phyloP scores from a whole-genome alignment of 2,888 invertebrate genomes.

The Neoascia interrupta region DNA sequence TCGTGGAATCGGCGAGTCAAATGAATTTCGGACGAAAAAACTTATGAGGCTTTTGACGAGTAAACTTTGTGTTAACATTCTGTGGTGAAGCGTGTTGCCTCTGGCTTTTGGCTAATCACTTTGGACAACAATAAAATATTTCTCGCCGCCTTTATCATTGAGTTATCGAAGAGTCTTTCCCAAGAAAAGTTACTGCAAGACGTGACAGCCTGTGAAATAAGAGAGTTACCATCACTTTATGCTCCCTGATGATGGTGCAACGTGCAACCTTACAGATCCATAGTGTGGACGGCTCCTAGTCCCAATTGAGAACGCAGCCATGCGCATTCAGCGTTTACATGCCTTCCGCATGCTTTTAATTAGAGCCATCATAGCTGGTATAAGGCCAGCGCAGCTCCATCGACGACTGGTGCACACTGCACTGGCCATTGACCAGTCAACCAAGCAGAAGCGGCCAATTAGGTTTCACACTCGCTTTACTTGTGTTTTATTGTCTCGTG shows the following conservation, averaged over 20 bases:
- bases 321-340: conserved; percentile 19
- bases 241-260: too few species aligned
- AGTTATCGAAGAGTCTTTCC: conserved; percentile 35
- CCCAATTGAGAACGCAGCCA: too few species aligned
- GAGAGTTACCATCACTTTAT: too few species aligned
- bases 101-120: conserved; percentile 45
- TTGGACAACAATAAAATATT: conserved; percentile 29
- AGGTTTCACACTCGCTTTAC: conserved; percentile 62
- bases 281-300: too few species aligned
- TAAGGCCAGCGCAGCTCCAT: background rate
- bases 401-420: background rate
- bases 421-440: conserved; percentile 14
- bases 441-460: conserved; percentile 52
- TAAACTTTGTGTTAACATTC: conserved; percentile 65
- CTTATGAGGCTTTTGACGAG: background rate
- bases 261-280: too few species aligned
- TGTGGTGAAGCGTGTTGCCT: conserved; percentile 34
- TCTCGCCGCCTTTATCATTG: conserved; percentile 54
- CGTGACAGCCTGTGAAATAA: conserved; percentile 36
- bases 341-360: conserved; percentile 43
- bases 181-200: conserved; percentile 11
- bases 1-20: conserved; percentile 45
- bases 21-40: background rate
- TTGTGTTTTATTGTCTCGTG: conserved; percentile 52
- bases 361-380: conserved; percentile 34